Conservation (phyloP, 1,140 invertebrate genomes). For the Orchesella cincta region DNA sequence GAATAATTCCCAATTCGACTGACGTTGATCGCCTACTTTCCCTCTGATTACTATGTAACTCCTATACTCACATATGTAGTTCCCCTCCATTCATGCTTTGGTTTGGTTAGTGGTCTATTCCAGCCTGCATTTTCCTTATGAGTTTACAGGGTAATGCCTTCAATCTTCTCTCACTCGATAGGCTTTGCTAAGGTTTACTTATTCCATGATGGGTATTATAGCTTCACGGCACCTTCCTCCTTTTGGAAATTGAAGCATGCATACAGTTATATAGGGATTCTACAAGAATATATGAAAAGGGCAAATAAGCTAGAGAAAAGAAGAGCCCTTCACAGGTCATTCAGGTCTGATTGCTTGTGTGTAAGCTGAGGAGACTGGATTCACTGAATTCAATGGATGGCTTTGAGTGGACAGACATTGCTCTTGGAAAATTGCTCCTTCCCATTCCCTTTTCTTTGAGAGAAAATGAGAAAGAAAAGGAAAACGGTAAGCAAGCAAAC, state of each 20-base stretch:
- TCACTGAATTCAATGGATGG: slow-evolving; percentile 1
- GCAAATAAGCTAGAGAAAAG: background rate
- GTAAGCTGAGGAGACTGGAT: slow-evolving; percentile 1
- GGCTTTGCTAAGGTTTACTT: no score
- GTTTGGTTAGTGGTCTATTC: no score
- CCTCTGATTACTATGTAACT: slow-evolving; percentile 6
- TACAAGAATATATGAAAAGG: slow-evolving; percentile 3
- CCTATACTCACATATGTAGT: background rate
- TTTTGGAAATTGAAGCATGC: no score
- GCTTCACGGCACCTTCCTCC: no score
- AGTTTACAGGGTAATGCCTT: no score
- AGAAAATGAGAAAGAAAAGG: background rate
- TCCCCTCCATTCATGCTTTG: background rate
- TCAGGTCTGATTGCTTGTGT: slow-evolving; percentile 24
- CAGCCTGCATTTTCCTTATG: no score
- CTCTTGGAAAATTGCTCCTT: background rate
- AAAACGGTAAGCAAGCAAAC: no score
- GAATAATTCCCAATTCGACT: slow-evolving; percentile 29
- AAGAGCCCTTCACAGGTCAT: slow-evolving; percentile 26
- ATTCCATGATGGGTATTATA: no score
- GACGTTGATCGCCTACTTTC: slow-evolving; percentile 28
- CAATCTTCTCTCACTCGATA: background rate
- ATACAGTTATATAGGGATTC: no score
- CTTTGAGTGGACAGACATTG: slow-evolving; percentile 19
- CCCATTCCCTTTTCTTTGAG: background rate